These are phyloP conservation scores for Cylas formicarius DNA, from an alignment of 1,140 invertebrate genomes.

Conservation along the genomic window DNA sequence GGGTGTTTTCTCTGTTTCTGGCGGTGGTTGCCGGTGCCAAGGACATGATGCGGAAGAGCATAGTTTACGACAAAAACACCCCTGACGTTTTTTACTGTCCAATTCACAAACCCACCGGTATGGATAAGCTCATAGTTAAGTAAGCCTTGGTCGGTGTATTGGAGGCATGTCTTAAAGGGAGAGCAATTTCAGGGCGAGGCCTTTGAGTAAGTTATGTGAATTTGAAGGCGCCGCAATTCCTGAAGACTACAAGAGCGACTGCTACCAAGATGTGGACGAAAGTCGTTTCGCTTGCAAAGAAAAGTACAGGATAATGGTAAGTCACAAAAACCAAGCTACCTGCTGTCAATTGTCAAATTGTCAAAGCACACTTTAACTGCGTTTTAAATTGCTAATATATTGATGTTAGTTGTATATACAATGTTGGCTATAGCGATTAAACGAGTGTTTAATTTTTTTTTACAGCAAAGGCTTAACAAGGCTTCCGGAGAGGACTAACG, in stretches of 20 bases:
- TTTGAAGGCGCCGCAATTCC: slow-evolving; percentile 64
- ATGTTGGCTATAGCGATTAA: slow-evolving; percentile 12
- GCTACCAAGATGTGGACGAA: slow-evolving; percentile 76
- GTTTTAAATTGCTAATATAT: slow-evolving; percentile 8
- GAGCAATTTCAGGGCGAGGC: slow-evolving; percentile 48
- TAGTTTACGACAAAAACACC: slow-evolving; percentile 76
- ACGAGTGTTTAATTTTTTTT: slow-evolving; percentile 25
- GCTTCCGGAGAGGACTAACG: slow-evolving; percentile 33
- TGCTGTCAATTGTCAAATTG: background rate
- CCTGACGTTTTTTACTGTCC: slow-evolving; percentile 80
- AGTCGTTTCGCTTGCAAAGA: slow-evolving; percentile 75
- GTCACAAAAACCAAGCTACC: background rate
- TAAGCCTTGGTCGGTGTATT: slow-evolving; percentile 28
- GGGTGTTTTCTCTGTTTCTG: background rate
- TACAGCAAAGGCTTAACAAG: slow-evolving; percentile 37
- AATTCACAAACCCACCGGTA: slow-evolving; percentile 64
- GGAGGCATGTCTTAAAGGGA: slow-evolving; percentile 1
- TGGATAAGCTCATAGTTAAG: slow-evolving; percentile 60
- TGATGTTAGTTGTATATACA: background rate
- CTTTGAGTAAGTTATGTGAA: slow-evolving; percentile 68
- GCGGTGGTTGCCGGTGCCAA: slow-evolving; percentile 37
- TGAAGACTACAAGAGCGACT: slow-evolving; percentile 70
- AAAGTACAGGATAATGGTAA: slow-evolving; percentile 75
- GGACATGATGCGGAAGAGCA: slow-evolving; percentile 72
- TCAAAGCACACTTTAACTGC: slow-evolving; percentile 1